Conservation (phyloP, 2,797 vertebrate genomes). For the Mormyrus hasselquistii region DNA sequence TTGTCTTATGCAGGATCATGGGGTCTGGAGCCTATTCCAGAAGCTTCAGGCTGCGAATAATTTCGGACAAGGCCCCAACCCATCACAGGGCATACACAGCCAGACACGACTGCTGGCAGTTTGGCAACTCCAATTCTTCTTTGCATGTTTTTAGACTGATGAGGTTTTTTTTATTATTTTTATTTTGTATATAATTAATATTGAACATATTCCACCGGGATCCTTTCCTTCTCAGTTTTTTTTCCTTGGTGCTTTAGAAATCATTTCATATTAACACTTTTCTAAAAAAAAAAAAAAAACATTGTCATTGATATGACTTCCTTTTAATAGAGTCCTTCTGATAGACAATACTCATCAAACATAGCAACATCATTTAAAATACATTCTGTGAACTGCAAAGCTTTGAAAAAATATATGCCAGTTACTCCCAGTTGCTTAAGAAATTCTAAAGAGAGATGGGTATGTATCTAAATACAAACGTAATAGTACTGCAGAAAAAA, state of each 20-base stretch:
- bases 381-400: not conserved
- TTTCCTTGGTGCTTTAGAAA: not conserved
- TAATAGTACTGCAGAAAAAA: not conserved
- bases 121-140: not conserved
- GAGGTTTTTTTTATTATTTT: not conserved
- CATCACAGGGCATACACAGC: not conserved
- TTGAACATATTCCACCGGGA: not conserved
- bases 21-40: not conserved
- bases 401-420: not conserved
- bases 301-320: not conserved
- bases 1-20: not conserved
- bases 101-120: not conserved
- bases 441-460: not conserved
- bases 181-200: not conserved
- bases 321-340: not conserved
- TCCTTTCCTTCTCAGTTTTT: not conserved
- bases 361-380: not conserved
- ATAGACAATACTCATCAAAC: constrained; percentile 2
- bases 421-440: not conserved
- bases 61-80: not conserved
- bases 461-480: not conserved
- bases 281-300: not conserved
- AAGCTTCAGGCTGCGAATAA: not conserved
- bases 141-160: not conserved
- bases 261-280: not conserved